These are phyloP conservation scores for Podabrus alpinus DNA, from an alignment of 2,888 invertebrate species.

Conservation along the genomic window DNA sequence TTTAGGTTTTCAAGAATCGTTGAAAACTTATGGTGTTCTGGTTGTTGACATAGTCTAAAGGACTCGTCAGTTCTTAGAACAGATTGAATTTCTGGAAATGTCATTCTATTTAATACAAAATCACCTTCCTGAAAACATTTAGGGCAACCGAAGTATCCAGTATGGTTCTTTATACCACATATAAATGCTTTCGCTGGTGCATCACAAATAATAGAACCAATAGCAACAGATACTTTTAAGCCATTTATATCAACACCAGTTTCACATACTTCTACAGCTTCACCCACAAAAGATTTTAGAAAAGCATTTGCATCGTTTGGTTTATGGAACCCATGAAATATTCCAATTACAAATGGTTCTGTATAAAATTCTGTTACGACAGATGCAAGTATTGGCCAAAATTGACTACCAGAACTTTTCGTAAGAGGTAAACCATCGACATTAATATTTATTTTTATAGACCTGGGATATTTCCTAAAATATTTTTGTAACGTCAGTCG, in stretches of 20 bases:
- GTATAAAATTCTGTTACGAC: too few relatives aligned
- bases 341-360: background rate
- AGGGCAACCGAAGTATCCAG: too few relatives aligned
- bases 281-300: background rate
- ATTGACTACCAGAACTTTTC: too few relatives aligned
- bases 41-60: background rate
- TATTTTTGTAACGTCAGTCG: too few relatives aligned
- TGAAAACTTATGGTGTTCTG: background rate
- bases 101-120: background rate
- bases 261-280: background rate
- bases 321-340: background rate
- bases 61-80: background rate
- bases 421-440: too few relatives aligned
- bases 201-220: background rate
- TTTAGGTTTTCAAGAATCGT: too few relatives aligned
- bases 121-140: too few relatives aligned
- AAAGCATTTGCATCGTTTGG: background rate
- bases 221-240: background rate
- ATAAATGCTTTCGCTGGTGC: slow-evolving; percentile 4
- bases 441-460: too few relatives aligned
- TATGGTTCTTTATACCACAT: too few relatives aligned
- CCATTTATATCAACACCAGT: background rate
- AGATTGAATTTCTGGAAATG: background rate
- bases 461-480: too few relatives aligned
- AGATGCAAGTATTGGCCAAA: too few relatives aligned